Evolutionary conservation across 2,888 invertebrate species (phyloP), one percentile per base, ranked within the genome.

Genomic region (Fabriciana adippe): DNA sequence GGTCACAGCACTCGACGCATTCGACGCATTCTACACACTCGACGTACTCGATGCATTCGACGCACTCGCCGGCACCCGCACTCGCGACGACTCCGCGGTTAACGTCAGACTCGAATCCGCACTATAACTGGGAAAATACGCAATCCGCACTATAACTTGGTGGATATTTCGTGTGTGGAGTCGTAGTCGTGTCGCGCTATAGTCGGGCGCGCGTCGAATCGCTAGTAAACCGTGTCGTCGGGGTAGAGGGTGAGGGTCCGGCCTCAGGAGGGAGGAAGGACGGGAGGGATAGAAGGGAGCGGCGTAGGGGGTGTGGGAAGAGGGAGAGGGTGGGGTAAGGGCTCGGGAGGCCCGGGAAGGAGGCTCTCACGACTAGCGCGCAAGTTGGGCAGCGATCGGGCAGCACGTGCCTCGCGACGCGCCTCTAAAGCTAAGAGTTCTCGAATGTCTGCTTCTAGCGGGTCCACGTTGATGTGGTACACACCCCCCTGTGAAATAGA

Each of bases 361-460:
- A 94, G 91, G 81, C 93, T 94, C 85, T 95, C 95, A 84, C 94
- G 94, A 84, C 94, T 94, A 79, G 95, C 94, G 87, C 94, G 95
- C 89, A 95, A 92, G 92, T 95, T 95, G 87, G 95, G 95, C 92
- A 96, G 93, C 76, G 91, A 90, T 74, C 89, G 88, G 78, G 94
- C 85, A 87, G 88, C 85, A 82, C 94, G 83, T 86, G 88, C 85
- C 78, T 80, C 83, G 18, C 89, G 85, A 69, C 86, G 80, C 76
- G 93, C 94, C 81, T 94, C 93, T 78, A 93, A 85, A 74, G 89
- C 87, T 74, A 88, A 84, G 80, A 90, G 83, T 76, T 81, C 80
- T 48, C 87, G 83, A 76, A 92, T 90, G 80, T 90, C 90, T 55
- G 88, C 88, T 72, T 91, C 91, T 66, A 92, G 82, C 70, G 92